Percentiles rank a stretch among this genome's conserved stretches.
These are phyloP conservation scores for Rhinopomastus cyanomelas DNA, from an alignment of 2,113 vertebrate genomes.

Conservation along the genomic window DNA sequence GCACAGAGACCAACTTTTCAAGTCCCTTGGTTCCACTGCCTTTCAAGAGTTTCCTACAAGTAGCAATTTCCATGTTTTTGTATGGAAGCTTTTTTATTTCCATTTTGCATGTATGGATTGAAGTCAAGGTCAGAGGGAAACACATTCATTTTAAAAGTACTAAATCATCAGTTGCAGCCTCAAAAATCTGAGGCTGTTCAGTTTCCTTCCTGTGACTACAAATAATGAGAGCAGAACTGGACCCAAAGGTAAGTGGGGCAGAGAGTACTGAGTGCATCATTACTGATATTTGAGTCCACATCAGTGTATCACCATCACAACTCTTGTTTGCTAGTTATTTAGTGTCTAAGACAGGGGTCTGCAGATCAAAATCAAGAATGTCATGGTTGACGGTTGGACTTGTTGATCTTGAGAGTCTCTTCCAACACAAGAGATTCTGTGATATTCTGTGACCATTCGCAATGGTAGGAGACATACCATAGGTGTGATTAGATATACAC, in stretches of 20 bases:
- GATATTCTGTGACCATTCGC: neutral
- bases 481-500: neutral
- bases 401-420: no score
- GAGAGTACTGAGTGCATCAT: neutral
- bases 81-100: neutral
- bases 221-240: neutral
- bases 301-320: neutral
- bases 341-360: neutral
- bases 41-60: conserved; percentile 34
- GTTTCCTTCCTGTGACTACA: neutral
- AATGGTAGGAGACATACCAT: neutral
- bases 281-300: neutral
- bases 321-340: neutral
- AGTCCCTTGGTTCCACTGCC: neutral
- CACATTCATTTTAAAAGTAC: neutral
- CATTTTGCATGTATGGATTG: neutral
- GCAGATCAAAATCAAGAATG: neutral
- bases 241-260: neutral
- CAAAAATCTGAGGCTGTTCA: neutral
- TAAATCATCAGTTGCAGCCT: neutral
- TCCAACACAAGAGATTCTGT: no score
- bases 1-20: neutral
- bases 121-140: neutral
- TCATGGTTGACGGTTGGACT: no score
- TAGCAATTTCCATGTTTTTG: conserved; percentile 7